Evolutionary conservation across 92 coral and sea anemone genomes (phyloP), one percentile per base, ranked within the genome.

Genomic region (Heteractis magnifica): DNA sequence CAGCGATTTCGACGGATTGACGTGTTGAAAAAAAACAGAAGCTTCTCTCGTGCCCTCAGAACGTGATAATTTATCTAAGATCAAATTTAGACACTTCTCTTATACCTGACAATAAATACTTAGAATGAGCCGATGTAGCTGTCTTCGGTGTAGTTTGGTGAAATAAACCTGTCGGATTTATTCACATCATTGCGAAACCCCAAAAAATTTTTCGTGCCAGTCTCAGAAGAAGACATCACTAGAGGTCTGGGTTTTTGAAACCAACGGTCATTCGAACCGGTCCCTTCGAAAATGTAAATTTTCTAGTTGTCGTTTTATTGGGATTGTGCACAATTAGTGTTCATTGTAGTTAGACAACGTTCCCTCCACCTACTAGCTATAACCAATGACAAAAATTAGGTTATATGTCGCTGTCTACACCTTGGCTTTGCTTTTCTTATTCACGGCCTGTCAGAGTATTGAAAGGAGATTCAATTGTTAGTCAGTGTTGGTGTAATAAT

Each of bases 1-100:
- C 98, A 94, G 93, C 86, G 79, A 87, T 73, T 80, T 87, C 81
- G 91, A 88, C 90, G 92, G 90, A 80, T 87, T 94, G 98, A 94
- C 98, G 95, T 94, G 98, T 94, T 94, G 95, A 91, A 91, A 89
- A 89, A 87, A 91, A 82, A 70, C 88, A 56, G 81, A 49, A 65
- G 85, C 79, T 78, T 84, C 94, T 88, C 84, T 89, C 93, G 91
- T 87, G 88, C 81, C 91, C 86, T 82, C 23, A 80, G 89, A 88
- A 80, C 81, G 74, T 75, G 89, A 77, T 80, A 85, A 89, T 91
- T 91, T 94, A 94, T 91, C 91, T 91, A 79, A 87, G 94, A 93
- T 93, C 97, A 91, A 90, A 85, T 91, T 94, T 93, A 87, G 90
- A 86, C 95, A 89, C 93, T 82, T 82, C 85, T 85, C 91, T 89